phyloP scores from a whole-genome alignment of 2,113 vertebrate genomes.

The Stercorarius parasiticus region DNA sequence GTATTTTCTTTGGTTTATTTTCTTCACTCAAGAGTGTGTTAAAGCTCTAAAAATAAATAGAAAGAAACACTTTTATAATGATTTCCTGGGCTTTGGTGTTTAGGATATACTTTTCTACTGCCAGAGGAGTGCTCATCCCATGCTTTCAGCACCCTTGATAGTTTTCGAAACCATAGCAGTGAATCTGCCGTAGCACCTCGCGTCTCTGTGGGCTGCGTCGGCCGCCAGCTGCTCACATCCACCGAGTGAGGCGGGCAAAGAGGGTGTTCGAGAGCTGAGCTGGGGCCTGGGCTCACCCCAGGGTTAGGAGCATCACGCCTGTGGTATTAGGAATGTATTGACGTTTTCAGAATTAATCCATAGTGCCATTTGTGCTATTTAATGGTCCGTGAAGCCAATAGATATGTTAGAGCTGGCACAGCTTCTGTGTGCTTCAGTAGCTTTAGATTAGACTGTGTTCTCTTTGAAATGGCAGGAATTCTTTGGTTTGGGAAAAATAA shows the following conservation, averaged over 20 bases:
- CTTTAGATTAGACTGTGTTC: slow-evolving; percentile 23
- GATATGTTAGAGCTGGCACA: neutral
- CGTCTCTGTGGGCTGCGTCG: neutral
- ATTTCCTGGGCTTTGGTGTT: neutral
- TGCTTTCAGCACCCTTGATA: neutral
- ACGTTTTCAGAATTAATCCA: neutral
- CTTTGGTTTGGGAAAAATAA: neutral
- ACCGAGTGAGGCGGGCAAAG: neutral
- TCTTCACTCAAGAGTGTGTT: neutral
- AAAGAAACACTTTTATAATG: neutral
- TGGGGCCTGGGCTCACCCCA: neutral
- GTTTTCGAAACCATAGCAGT: neutral
- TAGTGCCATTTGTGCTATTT: slow-evolving; percentile 21
- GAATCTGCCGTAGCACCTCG: neutral
- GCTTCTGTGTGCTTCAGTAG: slow-evolving; percentile 36
- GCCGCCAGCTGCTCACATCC: neutral
- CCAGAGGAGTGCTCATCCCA: neutral
- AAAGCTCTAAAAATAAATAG: neutral
- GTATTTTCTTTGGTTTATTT: neutral
- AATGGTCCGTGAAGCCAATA: neutral
- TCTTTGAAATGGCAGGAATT: neutral
- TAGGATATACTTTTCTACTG: neutral
- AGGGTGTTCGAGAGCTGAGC: neutral
- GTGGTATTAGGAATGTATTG: neutral
- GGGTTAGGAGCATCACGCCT: neutral